Evolutionary conservation across 2,888 invertebrate genomes (phyloP), one percentile per base, ranked within the genome.

Genomic region (Drosophila greeni): DNA sequence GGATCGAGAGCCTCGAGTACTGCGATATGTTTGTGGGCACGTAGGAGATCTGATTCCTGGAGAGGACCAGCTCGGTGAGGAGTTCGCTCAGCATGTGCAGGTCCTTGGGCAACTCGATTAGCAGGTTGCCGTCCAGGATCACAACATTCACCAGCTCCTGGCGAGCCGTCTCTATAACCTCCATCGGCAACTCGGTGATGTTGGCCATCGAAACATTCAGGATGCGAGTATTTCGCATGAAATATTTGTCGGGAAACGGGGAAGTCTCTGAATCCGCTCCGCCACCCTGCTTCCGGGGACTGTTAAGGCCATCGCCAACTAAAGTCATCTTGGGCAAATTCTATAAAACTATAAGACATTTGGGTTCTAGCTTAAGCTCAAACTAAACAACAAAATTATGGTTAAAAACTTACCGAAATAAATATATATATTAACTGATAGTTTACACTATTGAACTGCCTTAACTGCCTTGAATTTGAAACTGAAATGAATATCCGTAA

Each of bases 41-140:
- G 18, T 82, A 82, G 16, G 90, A 89, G 34, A 97, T 59, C 16
- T 73, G 67, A 88, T 97, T 97, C 52, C 91, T 91, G 3, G 93
- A 92, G 60, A 96, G 76, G 81, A 94, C 91, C 34, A 94, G 85
- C 74, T 94, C 93, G 0, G 91, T 90, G 18, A 93, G 86, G 2
- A 90, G 89, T 8, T 90, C 90, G 18, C 90, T 86, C 7, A 91
- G 72, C 11, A 85, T 76, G 40, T 85, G 72, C 55, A 92, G 80
- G 7, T 91, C 60, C 3, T 3, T 6, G 0, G 84, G 79, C 11
- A 82, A 20, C 31, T 72, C 43, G 2, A 39, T 34, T 7, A 80
- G 18, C 8, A 47, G 23, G 39, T 84, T 84, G 2, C 49, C 37
- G n/a, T 67, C 64, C 6, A 80, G 49, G 11, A 42, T 40, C 3